Evolutionary conservation across 2,797 vertebrate genomes (phyloP), one percentile per base, ranked within the genome.

Genomic region (Anguilla megastoma): DNA sequence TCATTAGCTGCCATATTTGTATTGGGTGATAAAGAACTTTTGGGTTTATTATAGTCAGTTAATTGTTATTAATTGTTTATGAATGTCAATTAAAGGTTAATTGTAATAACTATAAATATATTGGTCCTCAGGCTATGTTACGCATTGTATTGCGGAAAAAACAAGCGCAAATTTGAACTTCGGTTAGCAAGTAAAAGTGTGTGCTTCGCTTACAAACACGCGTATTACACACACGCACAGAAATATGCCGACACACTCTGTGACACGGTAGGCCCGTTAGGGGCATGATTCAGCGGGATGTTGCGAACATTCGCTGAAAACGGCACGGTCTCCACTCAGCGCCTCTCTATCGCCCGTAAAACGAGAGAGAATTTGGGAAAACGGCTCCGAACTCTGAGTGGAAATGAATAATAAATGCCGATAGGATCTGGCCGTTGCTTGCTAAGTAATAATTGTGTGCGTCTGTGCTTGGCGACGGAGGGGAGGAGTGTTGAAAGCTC

Each of bases 201-300:
- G 79, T 82, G 79, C 45, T 50, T 82, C 45, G 79, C 79, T 82
- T 82, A 48, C 79, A 82, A 48, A 82, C 79, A 82, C 41, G 79
- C 79, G 45, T n/a, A 82, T 82, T 50, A 85, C 87, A 74, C 50
- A 85, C 84, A 85, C 69, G 85, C 87, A 85, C 58, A 88, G 84
- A 93, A 93, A 91, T 92, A 90, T 87, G 91, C 88, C 90, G 93
- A 93, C 91, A 93, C 90, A 91, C 93, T 88, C 90, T 90, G 93
- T 94, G 95, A 96, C 94, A 94, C 93, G 93, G 89, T 94, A 92
- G 94, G 94, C 88, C 92, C 89, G 89, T 91, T 90, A 93, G 89
- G 69, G 92, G 95, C 95, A 96, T 96, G 96, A 97, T 96, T 97
- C 96, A 96, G 96, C 96, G 95, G 93, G 93, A 96, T 95, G 94